Conservation (phyloP, 2,113 vertebrate genomes). For the Oceanodroma tethys region DNA sequence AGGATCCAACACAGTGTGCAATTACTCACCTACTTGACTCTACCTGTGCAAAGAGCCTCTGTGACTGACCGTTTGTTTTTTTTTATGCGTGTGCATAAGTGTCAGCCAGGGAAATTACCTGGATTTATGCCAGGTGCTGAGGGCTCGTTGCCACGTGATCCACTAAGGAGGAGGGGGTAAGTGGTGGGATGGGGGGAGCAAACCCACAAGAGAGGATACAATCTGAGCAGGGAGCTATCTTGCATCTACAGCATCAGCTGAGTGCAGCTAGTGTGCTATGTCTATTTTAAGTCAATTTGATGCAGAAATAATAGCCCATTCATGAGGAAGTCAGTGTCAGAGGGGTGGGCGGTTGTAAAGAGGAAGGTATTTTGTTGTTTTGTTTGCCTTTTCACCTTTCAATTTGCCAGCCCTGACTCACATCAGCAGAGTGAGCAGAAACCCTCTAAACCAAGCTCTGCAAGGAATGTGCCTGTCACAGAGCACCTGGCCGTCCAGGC, state of each 20-base stretch:
- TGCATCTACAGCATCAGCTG: background rate
- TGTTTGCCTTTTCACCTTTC: background rate
- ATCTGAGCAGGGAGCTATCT: background rate
- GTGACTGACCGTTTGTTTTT: background rate
- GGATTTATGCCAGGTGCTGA: background rate
- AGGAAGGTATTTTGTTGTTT: background rate
- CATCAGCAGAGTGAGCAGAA: background rate
- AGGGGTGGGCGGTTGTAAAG: background rate
- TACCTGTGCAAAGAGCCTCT: background rate
- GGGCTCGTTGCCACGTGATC: background rate
- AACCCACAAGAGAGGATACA: background rate
- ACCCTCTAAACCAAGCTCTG: background rate
- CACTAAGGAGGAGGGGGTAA: background rate
- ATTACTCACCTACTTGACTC: background rate
- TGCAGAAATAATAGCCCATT: background rate
- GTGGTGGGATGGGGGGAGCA: background rate
- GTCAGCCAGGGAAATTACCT: constrained; percentile 13
- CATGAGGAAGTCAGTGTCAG: background rate
- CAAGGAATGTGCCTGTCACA: background rate
- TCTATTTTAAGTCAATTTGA: background rate
- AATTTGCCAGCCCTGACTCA: background rate
- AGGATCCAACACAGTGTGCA: background rate
- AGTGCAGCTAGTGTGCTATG: background rate
- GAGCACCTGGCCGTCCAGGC: background rate
- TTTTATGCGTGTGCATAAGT: background rate